Evolutionary conservation across 2,888 invertebrate species (phyloP).

Genomic region (Hirtodrosophila duncani): DNA sequence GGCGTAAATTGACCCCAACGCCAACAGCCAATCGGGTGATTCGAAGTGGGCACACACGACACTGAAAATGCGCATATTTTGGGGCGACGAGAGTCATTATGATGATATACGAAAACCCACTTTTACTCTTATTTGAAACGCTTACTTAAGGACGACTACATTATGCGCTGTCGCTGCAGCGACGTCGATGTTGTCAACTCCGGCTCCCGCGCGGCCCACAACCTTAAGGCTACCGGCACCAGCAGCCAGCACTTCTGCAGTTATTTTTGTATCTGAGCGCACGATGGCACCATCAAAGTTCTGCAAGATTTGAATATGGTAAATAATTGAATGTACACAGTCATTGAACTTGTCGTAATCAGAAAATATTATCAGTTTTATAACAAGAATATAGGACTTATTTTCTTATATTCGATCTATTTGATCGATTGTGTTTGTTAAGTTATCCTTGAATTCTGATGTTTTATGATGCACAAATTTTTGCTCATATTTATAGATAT

Average conservation of each 20-base stretch:
- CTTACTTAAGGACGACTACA: constrained; percentile 96
- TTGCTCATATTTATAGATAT: too few species aligned
- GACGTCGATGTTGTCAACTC: constrained; percentile 98
- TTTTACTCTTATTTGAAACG: constrained; percentile 31
- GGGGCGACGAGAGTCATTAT: too few species aligned
- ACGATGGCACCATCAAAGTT: constrained; percentile 94
- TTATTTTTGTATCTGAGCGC: constrained; percentile 96
- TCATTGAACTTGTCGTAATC: too few species aligned
- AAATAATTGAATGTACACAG: constrained; percentile 14
- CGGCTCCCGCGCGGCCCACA: constrained; percentile 98
- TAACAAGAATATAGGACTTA: too few species aligned
- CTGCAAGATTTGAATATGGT: constrained; percentile 79
- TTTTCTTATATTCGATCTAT: too few species aligned
- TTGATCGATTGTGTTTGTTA: too few species aligned
- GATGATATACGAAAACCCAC: not conserved
- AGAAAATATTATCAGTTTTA: too few species aligned
- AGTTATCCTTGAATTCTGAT: too few species aligned
- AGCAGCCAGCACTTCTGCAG: constrained; percentile 88
- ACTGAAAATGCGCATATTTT: constrained; percentile 34
- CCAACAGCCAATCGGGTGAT: constrained; percentile 23
- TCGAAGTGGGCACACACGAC: too few species aligned
- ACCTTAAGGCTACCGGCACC: constrained; percentile 87
- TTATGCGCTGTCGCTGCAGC: constrained; percentile 89
- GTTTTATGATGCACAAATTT: too few species aligned
- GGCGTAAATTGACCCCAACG: constrained; percentile 46